A percentile compares a stretch with the other conserved stretches of the same genome.
Evolutionary conservation across 2,888 invertebrate genomes (phyloP).

Genomic region (Melanotus villosus): DNA sequence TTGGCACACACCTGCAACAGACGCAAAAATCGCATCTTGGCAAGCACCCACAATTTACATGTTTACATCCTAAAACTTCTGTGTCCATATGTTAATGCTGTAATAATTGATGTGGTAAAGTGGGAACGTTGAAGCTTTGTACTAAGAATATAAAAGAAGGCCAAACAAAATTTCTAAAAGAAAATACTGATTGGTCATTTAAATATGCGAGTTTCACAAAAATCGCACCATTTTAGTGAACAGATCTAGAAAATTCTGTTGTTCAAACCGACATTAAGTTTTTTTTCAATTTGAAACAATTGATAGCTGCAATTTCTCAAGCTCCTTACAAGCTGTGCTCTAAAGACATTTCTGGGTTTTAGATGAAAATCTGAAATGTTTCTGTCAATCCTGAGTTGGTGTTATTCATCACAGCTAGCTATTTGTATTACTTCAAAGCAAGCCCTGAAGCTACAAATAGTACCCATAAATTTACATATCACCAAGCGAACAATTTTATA

Average conservation of each 20-base stretch:
- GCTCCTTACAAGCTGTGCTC: neutral
- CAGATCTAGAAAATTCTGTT: no score
- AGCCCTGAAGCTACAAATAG: slow-evolving; percentile 1
- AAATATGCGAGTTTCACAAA: no score
- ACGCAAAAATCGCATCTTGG: slow-evolving; percentile 42
- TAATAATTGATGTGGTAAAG: neutral
- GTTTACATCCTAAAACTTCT: slow-evolving; percentile 20
- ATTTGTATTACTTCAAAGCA: slow-evolving; percentile 3
- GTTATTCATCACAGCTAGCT: slow-evolving; percentile 7
- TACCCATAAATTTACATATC: slow-evolving; percentile 1
- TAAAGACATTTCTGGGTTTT: neutral
- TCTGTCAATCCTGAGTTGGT: slow-evolving; percentile 15
- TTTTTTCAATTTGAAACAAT: neutral
- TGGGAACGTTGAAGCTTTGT: no score
- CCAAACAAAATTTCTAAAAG: no score
- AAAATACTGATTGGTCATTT: no score
- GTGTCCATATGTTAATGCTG: slow-evolving; percentile 20
- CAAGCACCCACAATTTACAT: slow-evolving; percentile 26
- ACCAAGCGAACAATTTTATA: neutral
- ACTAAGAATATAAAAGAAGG: no score
- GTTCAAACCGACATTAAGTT: no score
- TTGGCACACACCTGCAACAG: slow-evolving; percentile 90
- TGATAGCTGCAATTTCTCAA: neutral
- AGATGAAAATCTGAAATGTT: slow-evolving; percentile 13
- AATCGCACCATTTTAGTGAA: no score